A percentile compares a stretch with the other conserved stretches of the same genome.
Conservation (phyloP, 2,797 vertebrate species). For the Prunella strophiata region DNA sequence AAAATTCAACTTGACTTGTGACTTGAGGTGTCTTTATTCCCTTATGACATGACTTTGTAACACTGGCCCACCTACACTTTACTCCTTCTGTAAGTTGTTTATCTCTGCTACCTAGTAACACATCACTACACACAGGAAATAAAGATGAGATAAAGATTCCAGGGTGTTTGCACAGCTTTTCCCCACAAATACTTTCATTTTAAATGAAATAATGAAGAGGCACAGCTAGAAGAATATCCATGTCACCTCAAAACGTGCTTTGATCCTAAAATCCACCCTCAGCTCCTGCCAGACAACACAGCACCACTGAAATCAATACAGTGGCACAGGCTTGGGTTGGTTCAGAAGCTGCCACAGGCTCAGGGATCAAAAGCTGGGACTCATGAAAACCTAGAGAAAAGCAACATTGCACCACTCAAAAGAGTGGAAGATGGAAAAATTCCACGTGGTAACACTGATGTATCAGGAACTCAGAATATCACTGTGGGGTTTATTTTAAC, state of each 20-base stretch:
- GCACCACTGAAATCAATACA: neutral
- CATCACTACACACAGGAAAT: neutral
- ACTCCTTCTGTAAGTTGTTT: neutral
- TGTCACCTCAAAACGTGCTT: neutral
- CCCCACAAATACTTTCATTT: neutral
- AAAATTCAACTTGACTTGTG: neutral
- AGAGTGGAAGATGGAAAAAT: neutral
- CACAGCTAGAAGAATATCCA: neutral
- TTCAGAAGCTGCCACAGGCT: neutral
- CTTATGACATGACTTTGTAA: neutral
- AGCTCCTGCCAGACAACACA: neutral
- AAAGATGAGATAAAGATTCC: neutral
- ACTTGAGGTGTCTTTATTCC: neutral
- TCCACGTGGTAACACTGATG: fast-evolving
- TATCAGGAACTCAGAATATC: neutral
- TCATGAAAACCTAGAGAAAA: neutral
- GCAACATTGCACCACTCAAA: neutral
- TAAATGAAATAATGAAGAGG: neutral
- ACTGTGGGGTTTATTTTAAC: neutral
- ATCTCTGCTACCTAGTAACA: neutral
- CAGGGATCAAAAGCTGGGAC: neutral
- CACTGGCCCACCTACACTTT: neutral
- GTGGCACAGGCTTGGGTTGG: neutral
- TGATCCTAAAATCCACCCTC: neutral
- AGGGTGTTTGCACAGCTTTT: neutral